A percentile compares a stretch with the other conserved stretches of the same genome.
Conservation (phyloP, 2,113 vertebrate genomes). For the Apus apus region DNA sequence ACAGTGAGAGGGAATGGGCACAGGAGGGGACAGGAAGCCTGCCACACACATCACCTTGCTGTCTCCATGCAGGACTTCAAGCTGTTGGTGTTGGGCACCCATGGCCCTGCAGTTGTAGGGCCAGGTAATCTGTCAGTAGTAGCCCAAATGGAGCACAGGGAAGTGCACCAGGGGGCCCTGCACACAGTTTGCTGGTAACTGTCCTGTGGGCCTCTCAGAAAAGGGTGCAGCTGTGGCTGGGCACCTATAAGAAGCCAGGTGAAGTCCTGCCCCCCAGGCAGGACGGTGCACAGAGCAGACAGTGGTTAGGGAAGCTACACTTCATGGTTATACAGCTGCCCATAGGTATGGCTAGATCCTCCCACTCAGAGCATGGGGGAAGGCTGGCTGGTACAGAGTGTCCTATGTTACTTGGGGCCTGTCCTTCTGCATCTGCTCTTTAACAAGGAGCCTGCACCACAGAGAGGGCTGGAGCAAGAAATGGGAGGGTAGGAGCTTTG, state of each 20-base stretch:
- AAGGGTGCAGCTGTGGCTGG: background rate
- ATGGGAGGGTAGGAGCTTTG: background rate
- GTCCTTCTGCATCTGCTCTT: background rate
- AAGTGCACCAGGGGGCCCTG: background rate
- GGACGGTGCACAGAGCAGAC: accelerated
- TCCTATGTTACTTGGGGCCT: background rate
- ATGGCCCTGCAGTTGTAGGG: background rate
- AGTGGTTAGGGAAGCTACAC: background rate
- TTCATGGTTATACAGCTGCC: background rate
- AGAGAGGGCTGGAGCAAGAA: background rate
- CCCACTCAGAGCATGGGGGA: background rate
- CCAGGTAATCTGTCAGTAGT: background rate
- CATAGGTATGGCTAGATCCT: background rate
- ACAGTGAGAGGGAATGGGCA: background rate
- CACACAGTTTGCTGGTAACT: background rate
- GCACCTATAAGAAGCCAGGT: background rate
- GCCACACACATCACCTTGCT: background rate
- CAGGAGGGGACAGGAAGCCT: background rate
- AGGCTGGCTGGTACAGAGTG: background rate
- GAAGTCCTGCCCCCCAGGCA: background rate
- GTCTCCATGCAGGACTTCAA: background rate
- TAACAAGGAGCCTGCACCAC: background rate
- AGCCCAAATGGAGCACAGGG: background rate
- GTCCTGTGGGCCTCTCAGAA: background rate
- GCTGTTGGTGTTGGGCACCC: background rate